Evolutionary conservation across 2,888 invertebrate species (phyloP).

Genomic region (Clistopyga incitator): DNA sequence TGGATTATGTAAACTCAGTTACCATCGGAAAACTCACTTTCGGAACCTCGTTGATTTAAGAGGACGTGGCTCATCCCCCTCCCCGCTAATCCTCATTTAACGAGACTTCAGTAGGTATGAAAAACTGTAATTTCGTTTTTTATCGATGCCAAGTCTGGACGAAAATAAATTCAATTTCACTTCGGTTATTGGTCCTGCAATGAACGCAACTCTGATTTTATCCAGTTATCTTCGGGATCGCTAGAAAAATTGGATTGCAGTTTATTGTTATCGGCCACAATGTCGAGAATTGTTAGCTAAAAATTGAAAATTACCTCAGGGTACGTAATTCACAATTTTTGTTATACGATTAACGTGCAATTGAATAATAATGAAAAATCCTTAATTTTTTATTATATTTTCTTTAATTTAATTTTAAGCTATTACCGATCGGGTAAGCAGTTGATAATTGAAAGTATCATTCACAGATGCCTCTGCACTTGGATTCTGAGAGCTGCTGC

Average conservation of each 20-base stretch:
- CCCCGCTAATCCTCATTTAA: no score
- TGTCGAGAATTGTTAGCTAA: no score
- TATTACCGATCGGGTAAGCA: slow-evolving; percentile 10
- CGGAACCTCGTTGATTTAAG: neutral
- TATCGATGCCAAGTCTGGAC: no score
- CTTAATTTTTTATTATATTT: neutral
- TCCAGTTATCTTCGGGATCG: no score
- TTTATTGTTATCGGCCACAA: no score
- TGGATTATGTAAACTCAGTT: neutral
- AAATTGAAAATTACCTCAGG: no score
- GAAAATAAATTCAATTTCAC: no score
- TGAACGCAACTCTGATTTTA: no score
- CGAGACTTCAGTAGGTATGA: no score
- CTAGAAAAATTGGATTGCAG: no score
- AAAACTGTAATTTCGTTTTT: no score
- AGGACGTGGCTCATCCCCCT: neutral
- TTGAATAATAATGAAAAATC: neutral
- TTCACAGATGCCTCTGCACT: slow-evolving; percentile 15
- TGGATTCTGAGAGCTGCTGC: neutral
- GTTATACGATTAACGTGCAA: neutral
- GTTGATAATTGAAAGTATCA: neutral
- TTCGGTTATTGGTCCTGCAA: no score
- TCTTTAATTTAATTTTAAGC: neutral
- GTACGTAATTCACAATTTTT: neutral
- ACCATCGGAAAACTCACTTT: neutral